Conservation (phyloP, 2,797 vertebrate species). For the Typhlichthys eigenmanni region DNA sequence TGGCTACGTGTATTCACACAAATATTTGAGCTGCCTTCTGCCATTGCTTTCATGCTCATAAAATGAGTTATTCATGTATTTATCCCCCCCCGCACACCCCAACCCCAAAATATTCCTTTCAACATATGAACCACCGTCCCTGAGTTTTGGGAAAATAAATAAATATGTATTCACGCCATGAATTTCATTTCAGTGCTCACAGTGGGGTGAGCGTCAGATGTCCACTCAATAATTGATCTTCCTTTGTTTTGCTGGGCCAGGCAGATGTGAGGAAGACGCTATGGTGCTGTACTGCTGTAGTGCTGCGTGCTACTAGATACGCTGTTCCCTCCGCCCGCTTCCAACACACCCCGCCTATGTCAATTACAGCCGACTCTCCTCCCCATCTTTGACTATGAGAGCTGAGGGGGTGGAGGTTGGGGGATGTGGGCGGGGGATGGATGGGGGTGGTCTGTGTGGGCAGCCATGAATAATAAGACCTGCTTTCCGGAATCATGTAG, state of each 20-base stretch:
- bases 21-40: too few relatives aligned
- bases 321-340: conserved; percentile 55
- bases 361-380: conserved; percentile 55
- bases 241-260: conserved; percentile 27
- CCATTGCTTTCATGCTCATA: too few relatives aligned
- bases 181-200: conserved; percentile 25
- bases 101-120: too few relatives aligned
- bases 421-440: not conserved
- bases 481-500: conserved; percentile 54
- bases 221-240: conserved; percentile 37
- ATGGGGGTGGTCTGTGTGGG: conserved; percentile 20
- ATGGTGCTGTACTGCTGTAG: conserved; percentile 34
- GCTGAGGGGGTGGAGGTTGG: conserved; percentile 15
- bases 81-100: too few relatives aligned
- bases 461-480: conserved; percentile 66
- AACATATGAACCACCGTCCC: too few relatives aligned
- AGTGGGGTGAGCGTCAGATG: not conserved
- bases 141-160: not conserved
- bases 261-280: conserved; percentile 38
- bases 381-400: conserved; percentile 48
- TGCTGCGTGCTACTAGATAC: conserved; percentile 44
- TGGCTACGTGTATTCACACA: too few relatives aligned
- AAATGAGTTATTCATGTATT: too few relatives aligned
- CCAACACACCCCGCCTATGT: conserved; percentile 40
- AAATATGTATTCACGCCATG: conserved; percentile 12